Base-by-base conservation (phyloP, 2,113 vertebrate genomes). In the Dicrurus megarhynchus region DNA sequence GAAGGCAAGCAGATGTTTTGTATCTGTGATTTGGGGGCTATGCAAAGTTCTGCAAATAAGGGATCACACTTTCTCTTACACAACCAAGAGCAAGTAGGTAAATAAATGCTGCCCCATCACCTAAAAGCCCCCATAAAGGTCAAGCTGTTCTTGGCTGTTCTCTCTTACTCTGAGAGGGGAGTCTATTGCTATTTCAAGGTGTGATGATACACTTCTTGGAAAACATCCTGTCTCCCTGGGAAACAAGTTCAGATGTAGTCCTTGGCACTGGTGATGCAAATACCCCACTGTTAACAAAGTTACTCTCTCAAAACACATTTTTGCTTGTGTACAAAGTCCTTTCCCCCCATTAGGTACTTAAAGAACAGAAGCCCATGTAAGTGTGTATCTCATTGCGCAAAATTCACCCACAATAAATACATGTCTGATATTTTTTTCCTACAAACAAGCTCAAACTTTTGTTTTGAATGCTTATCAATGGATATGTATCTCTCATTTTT, bases 111-210 rank as follows among this genome's bases (percentile, higher is more conserved):
- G 44, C 19, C 71, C 42, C 55, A 26, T 57, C 61, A 61, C 41
- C 83, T 59, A 78, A 63, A 57, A 88, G 60, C 50, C 39, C 37
- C 64, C 57, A 24, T 67, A 87, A 95, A 80, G 87, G 70, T 89
- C 87, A 92, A 89, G 79, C 47, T 95, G 85, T 92, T 95, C 75
- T 77, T 87, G 81, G 80, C 77, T 87, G 52, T 64, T 95, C 55
- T 89, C 37, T 87, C 77, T 77, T 68, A n/a, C n/a, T 77, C 75
- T 74, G 41, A 0, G 1, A 94, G 92, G 63, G 79, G 68, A 94
- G 35, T 50, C 68, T 96, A 85, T 79, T 92, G 70, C 77, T 96
- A 41, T 97, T 95, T 93, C 94, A 93, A 94, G 89, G 93, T 96
- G 90, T 92, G 91, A 93, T 89, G 91, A 87, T 79, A 71, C 78